Percentiles rank a stretch among this genome's conserved stretches.
These are phyloP conservation scores for Agrilus biguttatus DNA, from an alignment of 2,888 invertebrate genomes.

Conservation along the genomic window DNA sequence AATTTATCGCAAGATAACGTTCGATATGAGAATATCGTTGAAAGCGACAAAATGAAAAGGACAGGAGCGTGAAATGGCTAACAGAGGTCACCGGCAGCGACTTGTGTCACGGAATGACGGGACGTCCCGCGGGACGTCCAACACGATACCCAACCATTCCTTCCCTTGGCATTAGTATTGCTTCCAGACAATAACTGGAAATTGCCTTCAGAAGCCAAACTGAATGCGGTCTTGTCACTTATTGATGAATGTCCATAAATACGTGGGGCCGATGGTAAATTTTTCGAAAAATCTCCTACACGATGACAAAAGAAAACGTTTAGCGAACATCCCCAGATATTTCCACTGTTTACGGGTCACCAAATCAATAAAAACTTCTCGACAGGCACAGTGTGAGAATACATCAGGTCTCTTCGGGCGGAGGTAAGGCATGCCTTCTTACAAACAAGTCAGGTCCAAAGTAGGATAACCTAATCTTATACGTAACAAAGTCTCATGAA, in stretches of 20 bases:
- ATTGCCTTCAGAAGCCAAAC: conserved; percentile 21
- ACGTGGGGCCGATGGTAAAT: no score
- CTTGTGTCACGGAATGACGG: conserved; percentile 26
- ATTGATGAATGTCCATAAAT: conserved; percentile 5
- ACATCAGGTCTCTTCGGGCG: no score
- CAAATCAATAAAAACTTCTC: no score
- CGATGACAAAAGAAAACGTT: conserved; percentile 1
- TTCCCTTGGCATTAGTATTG: conserved; percentile 13
- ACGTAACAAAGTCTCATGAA: no score
- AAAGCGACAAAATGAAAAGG: conserved; percentile 6
- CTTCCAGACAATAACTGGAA: conserved; percentile 17
- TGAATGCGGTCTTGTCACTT: conserved; percentile 17
- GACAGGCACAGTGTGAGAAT: no score
- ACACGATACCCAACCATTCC: conserved; percentile 21
- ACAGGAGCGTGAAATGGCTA: conserved; percentile 17
- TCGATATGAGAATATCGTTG: no score
- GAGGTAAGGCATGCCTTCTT: no score
- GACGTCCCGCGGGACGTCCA: conserved; percentile 20
- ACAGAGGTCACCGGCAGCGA: conserved; percentile 22
- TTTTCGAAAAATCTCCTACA: not conserved
- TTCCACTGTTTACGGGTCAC: no score
- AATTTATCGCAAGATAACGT: no score
- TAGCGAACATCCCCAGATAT: not conserved
- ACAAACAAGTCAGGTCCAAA: no score
- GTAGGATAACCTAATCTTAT: no score